phyloP scores from a whole-genome alignment of 1,140 invertebrate genomes.

The Drosophila simulans region DNA sequence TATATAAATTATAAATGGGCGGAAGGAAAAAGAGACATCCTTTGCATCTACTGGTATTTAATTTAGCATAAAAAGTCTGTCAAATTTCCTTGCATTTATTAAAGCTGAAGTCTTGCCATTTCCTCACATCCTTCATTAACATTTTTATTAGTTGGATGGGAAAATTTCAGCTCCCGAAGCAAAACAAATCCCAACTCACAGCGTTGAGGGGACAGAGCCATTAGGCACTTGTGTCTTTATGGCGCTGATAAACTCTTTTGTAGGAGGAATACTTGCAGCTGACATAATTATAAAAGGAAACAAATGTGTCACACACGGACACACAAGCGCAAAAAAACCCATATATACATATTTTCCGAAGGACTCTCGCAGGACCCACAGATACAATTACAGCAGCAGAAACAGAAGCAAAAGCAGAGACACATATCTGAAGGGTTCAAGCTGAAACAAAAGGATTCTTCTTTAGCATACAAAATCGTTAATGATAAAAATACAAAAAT shows the following conservation, averaged over 20 bases:
- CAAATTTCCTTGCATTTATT: too few species aligned
- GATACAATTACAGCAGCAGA: slow-evolving; percentile 34
- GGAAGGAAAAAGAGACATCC: too few species aligned
- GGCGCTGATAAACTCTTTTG: slow-evolving; percentile 69
- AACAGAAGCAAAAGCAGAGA: slow-evolving; percentile 39
- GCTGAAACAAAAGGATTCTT: slow-evolving; percentile 75
- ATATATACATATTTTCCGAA: slow-evolving; percentile 15
- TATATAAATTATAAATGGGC: slow-evolving; percentile 8
- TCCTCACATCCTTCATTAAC: background rate
- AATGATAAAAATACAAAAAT: slow-evolving; percentile 67
- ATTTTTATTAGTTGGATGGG: slow-evolving; percentile 8
- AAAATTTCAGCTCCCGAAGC: slow-evolving; percentile 4
- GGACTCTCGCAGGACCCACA: slow-evolving; percentile 57
- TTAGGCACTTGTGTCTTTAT: slow-evolving; percentile 58
- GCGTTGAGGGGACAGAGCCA: slow-evolving; percentile 5
- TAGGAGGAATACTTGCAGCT: slow-evolving; percentile 75
- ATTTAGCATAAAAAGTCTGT: background rate
- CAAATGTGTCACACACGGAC: slow-evolving; percentile 67
- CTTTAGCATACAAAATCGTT: slow-evolving; percentile 61
- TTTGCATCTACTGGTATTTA: too few species aligned
- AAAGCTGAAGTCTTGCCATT: background rate
- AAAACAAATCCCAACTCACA: slow-evolving; percentile 26
- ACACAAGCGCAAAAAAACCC: slow-evolving; percentile 28
- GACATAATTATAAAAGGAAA: slow-evolving; percentile 81
- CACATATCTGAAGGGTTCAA: slow-evolving; percentile 61